Evolutionary conservation across 2,888 invertebrate species (phyloP), one percentile per base, ranked within the genome.

Genomic region (Podotricha telesiphe): DNA sequence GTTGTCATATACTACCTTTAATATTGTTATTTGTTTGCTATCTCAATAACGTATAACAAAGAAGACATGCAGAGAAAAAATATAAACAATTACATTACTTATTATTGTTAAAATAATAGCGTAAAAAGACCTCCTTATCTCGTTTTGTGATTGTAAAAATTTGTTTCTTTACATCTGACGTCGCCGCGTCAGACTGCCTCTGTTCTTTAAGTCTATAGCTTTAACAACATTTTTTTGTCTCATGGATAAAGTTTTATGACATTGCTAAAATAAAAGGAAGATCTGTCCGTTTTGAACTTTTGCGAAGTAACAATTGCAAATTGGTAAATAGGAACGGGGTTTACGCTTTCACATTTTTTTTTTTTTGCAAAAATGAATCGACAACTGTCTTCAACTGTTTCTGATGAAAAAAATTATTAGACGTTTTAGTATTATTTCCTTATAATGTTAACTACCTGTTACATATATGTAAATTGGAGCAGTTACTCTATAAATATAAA

Each of bases 111-210:
- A 68, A 71, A 67, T 58, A 71, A 69, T 55, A 48, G 50, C 40
- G 48, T 63, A 74, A 72, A 76, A 76, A 70, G 70, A 65, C 66
- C 55, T 68, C 56, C 64, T 74, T 72, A 74, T 72, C 68, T 72
- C 66, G 53, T 73, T 68, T 64, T 56, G 13, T 61, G 19, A 28
- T 69, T 67, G 42, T 59, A 65, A 62, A 59, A 56, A 59, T 37
- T 13, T 48, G 15, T 65, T 65, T 28, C 19, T 68, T 50, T 63
- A 66, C 51, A 68, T 69, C 50, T 65, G 37, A 72, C 65, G 65
- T 56, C 65, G 69, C 74, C 74, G 75, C 74, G 53, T 70, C 56
- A 22, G 5, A 63, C 37, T 53, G 72, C 67, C 72, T 67, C 69
- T 65, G 67, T 69, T 65, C 69, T 69, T 69, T 67, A 65, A 55